Percentiles rank a stretch among this genome's conserved stretches.
Conservation (phyloP, 1,140 invertebrate species). For the Sycophila sp. region DNA sequence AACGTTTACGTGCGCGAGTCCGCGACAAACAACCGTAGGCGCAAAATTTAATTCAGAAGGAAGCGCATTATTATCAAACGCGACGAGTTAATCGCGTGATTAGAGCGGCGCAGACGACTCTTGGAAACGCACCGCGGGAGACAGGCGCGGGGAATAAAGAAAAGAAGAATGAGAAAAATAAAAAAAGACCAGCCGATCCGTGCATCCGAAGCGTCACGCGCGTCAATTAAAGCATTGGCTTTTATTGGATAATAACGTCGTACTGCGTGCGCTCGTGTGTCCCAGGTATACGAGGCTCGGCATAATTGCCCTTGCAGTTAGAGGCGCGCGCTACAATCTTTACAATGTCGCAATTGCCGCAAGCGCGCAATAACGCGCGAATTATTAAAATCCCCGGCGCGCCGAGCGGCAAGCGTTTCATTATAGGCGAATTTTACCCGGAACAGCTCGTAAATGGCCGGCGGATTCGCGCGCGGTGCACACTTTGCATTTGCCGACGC, state of each 20-base stretch:
- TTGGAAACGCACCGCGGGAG: neutral
- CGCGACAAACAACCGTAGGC: neutral
- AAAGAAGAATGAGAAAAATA: neutral
- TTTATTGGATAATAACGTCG: constrained; percentile 20
- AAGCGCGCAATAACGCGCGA: neutral
- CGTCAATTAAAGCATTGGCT: constrained; percentile 27
- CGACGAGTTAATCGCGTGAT: constrained; percentile 14
- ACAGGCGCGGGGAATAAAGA: too few species aligned
- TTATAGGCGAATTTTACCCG: constrained; percentile 18
- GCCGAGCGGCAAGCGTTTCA: neutral
- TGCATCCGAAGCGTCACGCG: constrained; percentile 20
- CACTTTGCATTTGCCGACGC: too few species aligned
- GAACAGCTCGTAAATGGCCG: constrained; percentile 5
- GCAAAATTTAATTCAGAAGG: neutral
- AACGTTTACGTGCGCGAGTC: neutral
- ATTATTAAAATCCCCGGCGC: constrained; percentile 5
- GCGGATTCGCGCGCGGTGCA: too few species aligned
- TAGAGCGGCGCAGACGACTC: neutral
- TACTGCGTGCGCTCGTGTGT: neutral
- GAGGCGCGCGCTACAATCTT: neutral
- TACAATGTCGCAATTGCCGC: constrained; percentile 18
- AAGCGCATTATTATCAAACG: neutral
- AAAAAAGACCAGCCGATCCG: neutral
- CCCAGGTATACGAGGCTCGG: neutral
- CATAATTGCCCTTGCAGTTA: too few species aligned